A percentile compares a stretch with the other conserved stretches of the same genome.
Conservation (phyloP, 2,113 vertebrate genomes). For the Syngnathoides biaculeatus region DNA sequence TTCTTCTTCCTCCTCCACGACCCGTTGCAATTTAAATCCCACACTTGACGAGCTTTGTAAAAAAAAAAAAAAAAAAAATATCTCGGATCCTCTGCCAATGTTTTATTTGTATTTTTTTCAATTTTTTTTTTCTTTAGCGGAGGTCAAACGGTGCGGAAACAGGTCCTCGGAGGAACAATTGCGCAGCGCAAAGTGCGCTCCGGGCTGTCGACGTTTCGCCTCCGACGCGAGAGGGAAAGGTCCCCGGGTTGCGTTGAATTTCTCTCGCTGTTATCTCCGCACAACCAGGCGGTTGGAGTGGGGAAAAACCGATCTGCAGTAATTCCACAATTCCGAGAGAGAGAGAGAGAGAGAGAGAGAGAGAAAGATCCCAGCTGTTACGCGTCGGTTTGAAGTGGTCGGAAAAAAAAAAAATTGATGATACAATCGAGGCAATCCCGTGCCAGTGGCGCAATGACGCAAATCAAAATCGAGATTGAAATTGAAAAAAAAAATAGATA, state of each 20-base stretch:
- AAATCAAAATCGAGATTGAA: constrained; percentile 40
- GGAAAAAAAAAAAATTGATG: constrained; percentile 24
- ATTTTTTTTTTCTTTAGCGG: constrained; percentile 6
- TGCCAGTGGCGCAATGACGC: constrained; percentile 42
- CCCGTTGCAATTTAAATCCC: constrained; percentile 59
- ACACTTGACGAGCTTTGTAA: constrained; percentile 61
- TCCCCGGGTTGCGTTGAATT: constrained; percentile 40
- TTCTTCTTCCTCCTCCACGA: constrained; percentile 28
- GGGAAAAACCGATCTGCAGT: constrained; percentile 42
- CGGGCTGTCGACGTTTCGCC: constrained; percentile 47
- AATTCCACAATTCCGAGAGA: constrained; percentile 40
- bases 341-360: background rate
- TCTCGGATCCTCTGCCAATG: constrained; percentile 53
- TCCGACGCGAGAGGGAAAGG: constrained; percentile 49
- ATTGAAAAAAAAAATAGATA: background rate
- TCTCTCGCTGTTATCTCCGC: constrained; percentile 37
- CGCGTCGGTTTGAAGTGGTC: constrained; percentile 56
- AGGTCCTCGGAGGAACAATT: constrained; percentile 56
- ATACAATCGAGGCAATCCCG: constrained; percentile 32
- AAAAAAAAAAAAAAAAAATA: too few relatives aligned
- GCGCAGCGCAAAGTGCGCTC: constrained; percentile 57
- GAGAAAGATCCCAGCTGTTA: constrained; percentile 42
- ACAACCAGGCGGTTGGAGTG: constrained; percentile 23
- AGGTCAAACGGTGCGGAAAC: constrained; percentile 56
- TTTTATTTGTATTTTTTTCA: background rate